Conservation (phyloP, 92 coral and sea anemone genomes). For the Phenganax subtilis region DNA sequence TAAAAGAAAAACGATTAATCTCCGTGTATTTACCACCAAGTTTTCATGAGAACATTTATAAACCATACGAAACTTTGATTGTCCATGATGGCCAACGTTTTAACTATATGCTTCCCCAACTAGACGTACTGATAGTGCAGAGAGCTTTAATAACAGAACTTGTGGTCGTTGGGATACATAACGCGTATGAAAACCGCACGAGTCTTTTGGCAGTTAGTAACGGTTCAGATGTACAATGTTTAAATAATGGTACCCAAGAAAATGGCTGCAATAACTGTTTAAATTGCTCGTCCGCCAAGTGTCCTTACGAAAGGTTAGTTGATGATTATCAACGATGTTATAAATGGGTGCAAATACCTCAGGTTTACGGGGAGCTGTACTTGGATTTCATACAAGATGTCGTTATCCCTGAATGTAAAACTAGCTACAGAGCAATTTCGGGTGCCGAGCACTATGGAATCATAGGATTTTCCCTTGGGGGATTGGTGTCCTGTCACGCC, state of each 20-base stretch:
- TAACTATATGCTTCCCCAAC: constrained; percentile 8
- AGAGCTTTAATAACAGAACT: constrained; percentile 39
- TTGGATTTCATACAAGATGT: constrained; percentile 49
- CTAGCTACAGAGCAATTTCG: constrained; percentile 39
- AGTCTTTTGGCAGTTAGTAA: constrained; percentile 36
- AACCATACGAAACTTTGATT: constrained; percentile 43
- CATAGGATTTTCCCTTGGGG: constrained; percentile 52
- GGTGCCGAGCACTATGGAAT: constrained; percentile 43
- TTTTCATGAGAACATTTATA: constrained; percentile 42
- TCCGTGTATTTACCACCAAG: constrained; percentile 43
- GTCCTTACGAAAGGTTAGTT: not conserved
- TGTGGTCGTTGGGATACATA: constrained; percentile 39
- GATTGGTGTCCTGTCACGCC: constrained; percentile 52
- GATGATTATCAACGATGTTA: constrained; percentile 22
- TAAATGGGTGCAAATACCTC: constrained; percentile 38
- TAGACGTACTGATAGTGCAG: constrained; percentile 17
- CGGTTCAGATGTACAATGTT: constrained; percentile 40
- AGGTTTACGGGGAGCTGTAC: constrained; percentile 36
- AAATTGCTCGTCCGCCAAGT: not conserved
- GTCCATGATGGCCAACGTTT: constrained; percentile 42
- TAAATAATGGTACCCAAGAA: constrained; percentile 9
- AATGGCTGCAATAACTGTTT: constrained; percentile 29
- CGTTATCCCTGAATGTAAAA: constrained; percentile 25
- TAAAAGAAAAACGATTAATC: constrained; percentile 21
- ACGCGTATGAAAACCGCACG: constrained; percentile 18